phyloP scores from a whole-genome alignment of 1,140 invertebrate species.

The Drosophila virilis region DNA sequence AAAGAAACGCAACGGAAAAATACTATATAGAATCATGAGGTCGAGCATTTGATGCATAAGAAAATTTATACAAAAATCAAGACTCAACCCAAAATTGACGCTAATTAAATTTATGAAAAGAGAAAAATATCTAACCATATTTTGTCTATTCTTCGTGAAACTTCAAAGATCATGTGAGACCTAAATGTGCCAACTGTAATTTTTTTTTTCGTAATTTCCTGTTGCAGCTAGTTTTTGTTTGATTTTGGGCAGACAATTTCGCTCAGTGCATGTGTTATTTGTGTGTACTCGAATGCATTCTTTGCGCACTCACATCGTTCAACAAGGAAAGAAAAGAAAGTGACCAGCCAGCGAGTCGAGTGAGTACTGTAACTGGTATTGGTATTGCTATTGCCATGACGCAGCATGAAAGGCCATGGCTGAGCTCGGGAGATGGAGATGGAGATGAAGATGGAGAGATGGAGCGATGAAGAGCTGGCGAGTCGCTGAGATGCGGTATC shows the following conservation, averaged over 20 bases:
- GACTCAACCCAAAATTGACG: too few species aligned
- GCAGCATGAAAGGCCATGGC: constrained; percentile 9
- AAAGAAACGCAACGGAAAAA: neutral
- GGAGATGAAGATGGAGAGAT: constrained; percentile 7
- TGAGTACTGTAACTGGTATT: constrained; percentile 43
- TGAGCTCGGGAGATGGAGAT: constrained; percentile 4
- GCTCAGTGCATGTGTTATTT: constrained; percentile 26
- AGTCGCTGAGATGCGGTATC: constrained; percentile 25
- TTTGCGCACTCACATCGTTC: constrained; percentile 47
- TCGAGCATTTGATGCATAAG: too few species aligned
- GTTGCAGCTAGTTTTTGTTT: too few species aligned
- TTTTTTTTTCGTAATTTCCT: too few species aligned
- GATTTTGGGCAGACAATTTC: neutral
- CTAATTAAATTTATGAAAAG: too few species aligned
- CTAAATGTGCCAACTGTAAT: too few species aligned
- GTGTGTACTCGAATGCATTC: constrained; percentile 44
- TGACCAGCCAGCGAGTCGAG: constrained; percentile 29
- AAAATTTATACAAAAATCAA: too few species aligned
- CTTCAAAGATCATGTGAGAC: too few species aligned
- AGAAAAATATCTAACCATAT: neutral
- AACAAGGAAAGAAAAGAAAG: constrained; percentile 50
- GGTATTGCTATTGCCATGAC: constrained; percentile 26
- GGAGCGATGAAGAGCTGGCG: neutral
- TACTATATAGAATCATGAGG: too few species aligned
- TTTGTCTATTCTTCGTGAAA: too few species aligned